phyloP scores from a whole-genome alignment of 2,888 invertebrate species.

The Drosophila subquinaria region DNA sequence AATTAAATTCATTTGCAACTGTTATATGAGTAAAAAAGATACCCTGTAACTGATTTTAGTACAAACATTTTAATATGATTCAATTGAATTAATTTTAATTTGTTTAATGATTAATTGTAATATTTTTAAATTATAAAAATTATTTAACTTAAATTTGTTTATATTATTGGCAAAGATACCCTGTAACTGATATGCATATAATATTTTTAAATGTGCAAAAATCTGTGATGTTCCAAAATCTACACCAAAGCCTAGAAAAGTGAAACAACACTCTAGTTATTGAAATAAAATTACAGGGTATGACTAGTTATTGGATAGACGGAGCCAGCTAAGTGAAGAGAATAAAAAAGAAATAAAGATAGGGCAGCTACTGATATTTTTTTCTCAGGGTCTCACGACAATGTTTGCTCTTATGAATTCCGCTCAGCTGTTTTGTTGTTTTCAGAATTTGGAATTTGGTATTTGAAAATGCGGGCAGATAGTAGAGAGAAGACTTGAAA shows the following conservation, averaged over 20 bases:
- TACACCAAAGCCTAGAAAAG: background rate
- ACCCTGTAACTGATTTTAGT: too few relatives aligned
- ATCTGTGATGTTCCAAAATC: background rate
- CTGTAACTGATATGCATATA: too few relatives aligned
- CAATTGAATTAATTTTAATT: too few relatives aligned
- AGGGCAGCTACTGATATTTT: conserved; percentile 2
- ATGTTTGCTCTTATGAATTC: conserved; percentile 69
- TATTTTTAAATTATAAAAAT: too few relatives aligned
- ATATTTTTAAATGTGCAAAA: background rate
- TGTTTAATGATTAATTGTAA: too few relatives aligned
- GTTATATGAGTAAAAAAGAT: too few relatives aligned
- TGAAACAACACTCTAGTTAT: background rate
- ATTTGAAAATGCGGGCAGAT: conserved; percentile 40
- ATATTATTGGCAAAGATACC: too few relatives aligned
- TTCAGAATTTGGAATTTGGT: conserved; percentile 60
- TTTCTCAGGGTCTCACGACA: conserved; percentile 11
- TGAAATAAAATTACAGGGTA: conserved; percentile 28
- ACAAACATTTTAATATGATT: too few relatives aligned
- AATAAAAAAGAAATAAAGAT: background rate
- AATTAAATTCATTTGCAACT: too few relatives aligned
- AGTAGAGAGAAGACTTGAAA: conserved; percentile 19
- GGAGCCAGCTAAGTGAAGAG: background rate
- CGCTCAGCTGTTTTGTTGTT: conserved; percentile 72
- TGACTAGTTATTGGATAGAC: conserved; percentile 4
- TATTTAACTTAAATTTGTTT: too few relatives aligned